Percentiles rank a stretch among this genome's conserved stretches.
Evolutionary conservation across 2,888 invertebrate species (phyloP).

Genomic region (Tipula confusa): DNA sequence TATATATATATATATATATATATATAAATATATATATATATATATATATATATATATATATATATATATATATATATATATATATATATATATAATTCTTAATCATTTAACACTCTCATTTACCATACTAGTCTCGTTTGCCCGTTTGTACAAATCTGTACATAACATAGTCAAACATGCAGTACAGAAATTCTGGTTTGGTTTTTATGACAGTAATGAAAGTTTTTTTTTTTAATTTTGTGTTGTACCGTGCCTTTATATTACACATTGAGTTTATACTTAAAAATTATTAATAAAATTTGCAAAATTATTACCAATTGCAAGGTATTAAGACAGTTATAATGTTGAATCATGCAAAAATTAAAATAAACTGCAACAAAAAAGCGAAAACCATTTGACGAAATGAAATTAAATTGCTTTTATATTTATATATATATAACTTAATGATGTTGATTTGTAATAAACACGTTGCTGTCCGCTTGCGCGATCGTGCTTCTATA

Average conservation of each 20-base stretch:
- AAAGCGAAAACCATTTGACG: neutral
- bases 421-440: constrained; percentile 8
- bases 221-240: neutral
- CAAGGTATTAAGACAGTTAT: constrained; percentile 26
- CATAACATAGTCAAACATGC: neutral
- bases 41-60: neutral
- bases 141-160: neutral
- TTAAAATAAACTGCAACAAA: neutral
- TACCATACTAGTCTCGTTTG: neutral
- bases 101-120: neutral
- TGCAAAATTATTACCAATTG: constrained; percentile 14
- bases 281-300: constrained; percentile 29
- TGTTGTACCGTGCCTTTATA: neutral
- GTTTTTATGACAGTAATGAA: constrained; percentile 6
- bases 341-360: constrained; percentile 28
- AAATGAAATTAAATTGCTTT: constrained; percentile 9
- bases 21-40: too few species aligned
- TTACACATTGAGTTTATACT: neutral
- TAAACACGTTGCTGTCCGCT: neutral
- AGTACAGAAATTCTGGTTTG: neutral
- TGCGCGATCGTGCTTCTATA: constrained; percentile 1
- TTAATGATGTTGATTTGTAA: constrained; percentile 25
- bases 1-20: neutral
- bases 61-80: neutral
- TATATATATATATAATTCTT: neutral